Conservation (phyloP, 92 coral and sea anemone genomes). For the Palythoa caribaeorum region DNA sequence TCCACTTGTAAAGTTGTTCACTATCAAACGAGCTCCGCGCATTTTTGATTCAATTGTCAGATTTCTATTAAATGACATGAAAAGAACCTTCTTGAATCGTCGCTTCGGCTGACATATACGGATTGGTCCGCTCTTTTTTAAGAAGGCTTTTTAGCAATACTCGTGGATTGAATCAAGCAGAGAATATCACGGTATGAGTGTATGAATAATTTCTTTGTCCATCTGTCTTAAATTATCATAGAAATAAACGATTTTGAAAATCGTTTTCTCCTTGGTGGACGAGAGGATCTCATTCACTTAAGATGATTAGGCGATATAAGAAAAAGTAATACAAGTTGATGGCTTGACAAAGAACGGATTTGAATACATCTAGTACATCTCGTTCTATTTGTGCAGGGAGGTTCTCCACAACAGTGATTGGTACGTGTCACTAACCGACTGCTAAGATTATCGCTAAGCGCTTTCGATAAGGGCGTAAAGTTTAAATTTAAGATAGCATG, state of each 20-base stretch:
- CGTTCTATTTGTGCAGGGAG: slow-evolving; percentile 19
- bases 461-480: background rate
- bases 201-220: background rate
- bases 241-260: background rate
- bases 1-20: slow-evolving; percentile 40
- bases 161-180: background rate
- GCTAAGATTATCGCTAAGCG: background rate
- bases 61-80: background rate
- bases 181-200: background rate
- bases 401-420: slow-evolving; percentile 21
- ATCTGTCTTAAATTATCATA: background rate
- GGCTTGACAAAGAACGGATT: background rate
- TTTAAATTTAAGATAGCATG: background rate
- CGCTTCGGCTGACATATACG: background rate
- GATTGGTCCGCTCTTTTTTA: background rate
- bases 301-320: background rate
- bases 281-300: background rate
- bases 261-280: background rate
- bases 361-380: slow-evolving; percentile 25
- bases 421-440: background rate
- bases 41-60: background rate
- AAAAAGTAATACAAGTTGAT: background rate
- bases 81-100: background rate
- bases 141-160: background rate
- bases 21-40: slow-evolving; percentile 4